Conservation (phyloP, 2,797 vertebrate genomes). For the Hybognathus amarus region DNA sequence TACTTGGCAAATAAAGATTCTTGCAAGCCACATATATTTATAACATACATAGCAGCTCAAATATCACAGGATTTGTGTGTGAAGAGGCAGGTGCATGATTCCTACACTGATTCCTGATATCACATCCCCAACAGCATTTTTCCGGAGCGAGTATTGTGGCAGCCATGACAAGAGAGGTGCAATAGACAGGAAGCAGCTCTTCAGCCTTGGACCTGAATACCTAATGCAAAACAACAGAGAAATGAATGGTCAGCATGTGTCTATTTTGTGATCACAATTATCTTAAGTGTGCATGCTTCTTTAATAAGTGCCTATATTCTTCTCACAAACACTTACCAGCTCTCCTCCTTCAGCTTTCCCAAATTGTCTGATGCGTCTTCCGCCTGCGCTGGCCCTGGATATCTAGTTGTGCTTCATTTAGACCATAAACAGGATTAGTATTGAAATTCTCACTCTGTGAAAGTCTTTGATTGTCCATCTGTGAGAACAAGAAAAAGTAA, state of each 20-base stretch:
- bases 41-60: background rate
- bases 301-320: background rate
- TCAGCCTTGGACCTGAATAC: slow-evolving; percentile 77
- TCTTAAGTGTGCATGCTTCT: slow-evolving; percentile 4
- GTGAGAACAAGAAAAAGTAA: background rate
- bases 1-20: background rate
- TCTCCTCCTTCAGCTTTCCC: slow-evolving; percentile 60
- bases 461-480: slow-evolving; percentile 45
- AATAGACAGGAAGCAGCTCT: slow-evolving; percentile 73
- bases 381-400: slow-evolving; percentile 59
- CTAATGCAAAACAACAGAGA: slow-evolving; percentile 65
- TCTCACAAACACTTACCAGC: slow-evolving; percentile 63
- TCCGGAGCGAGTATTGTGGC: slow-evolving; percentile 85
- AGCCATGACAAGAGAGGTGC: slow-evolving; percentile 88
- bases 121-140: slow-evolving; percentile 87
- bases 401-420: slow-evolving; percentile 70
- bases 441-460: slow-evolving; percentile 29
- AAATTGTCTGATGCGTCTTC: slow-evolving; percentile 56
- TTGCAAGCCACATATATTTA: background rate
- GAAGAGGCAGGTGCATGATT: slow-evolving; percentile 80
- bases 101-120: slow-evolving; percentile 91
- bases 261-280: background rate
- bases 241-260: background rate
- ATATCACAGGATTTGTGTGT: background rate
- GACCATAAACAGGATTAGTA: slow-evolving; percentile 36